Base-by-base conservation (phyloP, 2,113 vertebrate genomes). In the Chascanopsetta lugubris region DNA sequence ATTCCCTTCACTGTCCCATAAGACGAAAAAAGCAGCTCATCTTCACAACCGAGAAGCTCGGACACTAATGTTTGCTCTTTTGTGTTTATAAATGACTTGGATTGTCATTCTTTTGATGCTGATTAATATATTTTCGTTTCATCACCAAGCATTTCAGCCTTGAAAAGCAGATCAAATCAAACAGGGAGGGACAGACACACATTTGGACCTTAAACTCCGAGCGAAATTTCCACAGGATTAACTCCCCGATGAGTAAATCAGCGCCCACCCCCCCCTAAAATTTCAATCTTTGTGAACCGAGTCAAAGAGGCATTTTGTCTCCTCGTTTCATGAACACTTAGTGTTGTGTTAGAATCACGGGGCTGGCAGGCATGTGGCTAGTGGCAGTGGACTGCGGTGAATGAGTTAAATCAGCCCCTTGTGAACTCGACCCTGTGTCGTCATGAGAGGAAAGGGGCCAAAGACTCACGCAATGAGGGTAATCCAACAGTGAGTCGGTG, bases 361-460 rank as follows among this genome's bases (percentile, higher is more conserved):
- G 76, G 70, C 81, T 91, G 92, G 87, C 91, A 91, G 87, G 84
- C 84, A 87, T 81, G 76, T 85, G 80, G 84, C 70, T 83, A 79
- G 86, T 88, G 86, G 84, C 86, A 86, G 84, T 69, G 77, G 64
- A 89, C 88, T 80, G 89, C 51, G 60, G 90, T 74, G 88, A 91
- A 90, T 61, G 85, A 90, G 90, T 93, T 91, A 91, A 92, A 91
- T 91, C 90, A 90, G 83, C 75, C 70, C 58, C 85, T 71, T 24
- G 62, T 80, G 80, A 88, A 81, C 86, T 77, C 85, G 24, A 80
- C 77, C 68, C 82, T 61, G 69, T 84, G 72, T 86, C 77, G 83
- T 90, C 89, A 84, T 45, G 60, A 82, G 80, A 79, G 79, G 82
- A 86, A 79, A 70, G 72, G 81, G 78, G 83, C 81, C 89, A 88